Conservation (phyloP, 2,888 invertebrate genomes). For the Dysmachus trigonus region DNA sequence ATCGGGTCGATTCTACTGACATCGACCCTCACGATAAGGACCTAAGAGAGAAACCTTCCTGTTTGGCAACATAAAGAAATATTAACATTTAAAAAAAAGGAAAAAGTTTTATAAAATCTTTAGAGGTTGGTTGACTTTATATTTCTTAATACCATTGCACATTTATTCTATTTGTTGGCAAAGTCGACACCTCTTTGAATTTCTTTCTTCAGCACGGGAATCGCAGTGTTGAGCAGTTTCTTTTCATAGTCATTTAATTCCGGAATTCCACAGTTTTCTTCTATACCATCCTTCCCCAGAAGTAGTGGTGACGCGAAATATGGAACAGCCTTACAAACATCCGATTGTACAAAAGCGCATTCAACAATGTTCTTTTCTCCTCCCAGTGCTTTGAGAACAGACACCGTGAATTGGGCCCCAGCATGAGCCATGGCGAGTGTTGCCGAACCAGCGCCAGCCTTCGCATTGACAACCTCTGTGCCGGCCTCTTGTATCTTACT, state of each 20-base stretch:
- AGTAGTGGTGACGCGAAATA: conserved; percentile 95
- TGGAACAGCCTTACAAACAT: conserved; percentile 83
- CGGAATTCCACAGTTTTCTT: conserved; percentile 93
- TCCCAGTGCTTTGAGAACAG: conserved; percentile 83
- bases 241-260: conserved; percentile 83
- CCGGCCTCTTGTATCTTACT: conserved; percentile 98
- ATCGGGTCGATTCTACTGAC: too few relatives aligned
- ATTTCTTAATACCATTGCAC: neutral
- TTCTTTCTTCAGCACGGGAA: conserved; percentile 93
- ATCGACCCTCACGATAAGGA: too few relatives aligned
- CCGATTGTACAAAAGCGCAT: conserved; percentile 91
- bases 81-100: neutral
- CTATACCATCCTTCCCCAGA: conserved; percentile 88
- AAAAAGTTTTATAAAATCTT: too few relatives aligned
- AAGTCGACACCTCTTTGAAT: conserved; percentile 90
- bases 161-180: neutral
- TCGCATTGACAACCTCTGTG: conserved; percentile 91
- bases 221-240: conserved; percentile 82
- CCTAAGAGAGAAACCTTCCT: too few relatives aligned
- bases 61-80: too few relatives aligned
- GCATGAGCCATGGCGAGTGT: conserved; percentile 99
- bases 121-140: too few relatives aligned
- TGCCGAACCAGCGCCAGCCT: conserved; percentile 98
- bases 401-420: conserved; percentile 88
- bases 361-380: conserved; percentile 85